Base-by-base conservation (phyloP, 35 echinoderm and acorn worm genomes). In the Amphiura filiformis region DNA sequence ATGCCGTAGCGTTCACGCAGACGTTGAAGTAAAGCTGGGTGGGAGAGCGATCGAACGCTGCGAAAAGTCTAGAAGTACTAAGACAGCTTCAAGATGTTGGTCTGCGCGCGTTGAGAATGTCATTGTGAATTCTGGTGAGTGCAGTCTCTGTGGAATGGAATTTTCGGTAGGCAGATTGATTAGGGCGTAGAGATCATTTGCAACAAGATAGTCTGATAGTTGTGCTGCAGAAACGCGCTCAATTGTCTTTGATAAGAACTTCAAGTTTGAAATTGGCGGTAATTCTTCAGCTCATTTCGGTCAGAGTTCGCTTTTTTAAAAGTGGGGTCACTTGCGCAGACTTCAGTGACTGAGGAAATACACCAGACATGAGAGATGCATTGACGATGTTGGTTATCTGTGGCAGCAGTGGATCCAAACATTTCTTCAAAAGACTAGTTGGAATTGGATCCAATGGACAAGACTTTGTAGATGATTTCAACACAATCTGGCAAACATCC, bases 311-410 rank as follows among this genome's bases (percentile, higher is more conserved):
- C 34, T 36, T 93, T 84, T 84, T 88, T 0, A 93, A 17, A 38
- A 93, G 49, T 28, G 91, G 86, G 34, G 86, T 88, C 31, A 88
- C 57, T 39, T 82, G 28, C 34, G 91, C 76, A 30, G 17, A n/a
- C 37, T 88, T 83, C 30, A 93, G 39, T 33, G 31, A 37, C 0
- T 39, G 0, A 42, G 78, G 81, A 38, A 78, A 75, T 57, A 36
- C 11, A 22, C 82, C 80, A 22, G 64, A 34, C 18, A 32, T 4
- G 39, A 89, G 65, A 32, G 91, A 88, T 23, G 37, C 14, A 36
- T 93, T 93, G 26, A 93, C 81, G 35, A 89, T 89, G 37, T 81
- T 80, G 36, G 91, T 93, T 15, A 93, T 84, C 40, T 84, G 0
- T 3, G 81, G 91, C 38, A 93, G 26, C 32, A 89, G 18, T 34